Evolutionary conservation across 2,797 vertebrate genomes (phyloP).

Genomic region (Loriculus beryllinus): DNA sequence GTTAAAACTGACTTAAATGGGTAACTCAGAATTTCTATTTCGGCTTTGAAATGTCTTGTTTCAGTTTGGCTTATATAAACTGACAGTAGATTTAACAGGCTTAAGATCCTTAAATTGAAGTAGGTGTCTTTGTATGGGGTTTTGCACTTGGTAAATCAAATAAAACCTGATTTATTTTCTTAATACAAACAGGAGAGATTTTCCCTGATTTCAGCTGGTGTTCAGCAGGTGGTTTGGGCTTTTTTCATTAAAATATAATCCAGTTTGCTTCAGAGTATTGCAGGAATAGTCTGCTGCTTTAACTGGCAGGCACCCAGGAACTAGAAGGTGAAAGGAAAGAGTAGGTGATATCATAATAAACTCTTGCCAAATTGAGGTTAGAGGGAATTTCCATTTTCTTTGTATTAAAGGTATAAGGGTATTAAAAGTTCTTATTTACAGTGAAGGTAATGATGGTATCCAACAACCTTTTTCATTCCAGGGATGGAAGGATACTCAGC

Average conservation of each 20-base stretch:
- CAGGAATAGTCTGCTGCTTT: neutral
- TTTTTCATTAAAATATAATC: neutral
- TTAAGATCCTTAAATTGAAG: neutral
- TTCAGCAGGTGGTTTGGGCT: neutral
- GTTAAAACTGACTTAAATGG: neutral
- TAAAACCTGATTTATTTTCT: neutral
- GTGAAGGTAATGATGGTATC: neutral
- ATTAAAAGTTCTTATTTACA: neutral
- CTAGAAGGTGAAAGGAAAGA: conserved; percentile 8
- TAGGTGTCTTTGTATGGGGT: neutral
- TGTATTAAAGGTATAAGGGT: too few species aligned
- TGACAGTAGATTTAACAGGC: neutral
- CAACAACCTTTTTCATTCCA: neutral
- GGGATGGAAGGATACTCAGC: neutral
- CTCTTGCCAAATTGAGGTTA: neutral
- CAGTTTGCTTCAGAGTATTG: neutral
- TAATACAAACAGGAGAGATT: neutral
- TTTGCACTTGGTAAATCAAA: neutral
- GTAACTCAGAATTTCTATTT: neutral
- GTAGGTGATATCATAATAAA: neutral
- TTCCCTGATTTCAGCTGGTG: neutral
- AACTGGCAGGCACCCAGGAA: neutral
- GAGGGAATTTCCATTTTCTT: conserved; percentile 16
- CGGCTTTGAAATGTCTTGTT: neutral
- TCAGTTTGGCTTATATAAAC: neutral